These are phyloP conservation scores for Ophion ventricosus DNA, from an alignment of 2,888 invertebrate species.

Conservation along the genomic window DNA sequence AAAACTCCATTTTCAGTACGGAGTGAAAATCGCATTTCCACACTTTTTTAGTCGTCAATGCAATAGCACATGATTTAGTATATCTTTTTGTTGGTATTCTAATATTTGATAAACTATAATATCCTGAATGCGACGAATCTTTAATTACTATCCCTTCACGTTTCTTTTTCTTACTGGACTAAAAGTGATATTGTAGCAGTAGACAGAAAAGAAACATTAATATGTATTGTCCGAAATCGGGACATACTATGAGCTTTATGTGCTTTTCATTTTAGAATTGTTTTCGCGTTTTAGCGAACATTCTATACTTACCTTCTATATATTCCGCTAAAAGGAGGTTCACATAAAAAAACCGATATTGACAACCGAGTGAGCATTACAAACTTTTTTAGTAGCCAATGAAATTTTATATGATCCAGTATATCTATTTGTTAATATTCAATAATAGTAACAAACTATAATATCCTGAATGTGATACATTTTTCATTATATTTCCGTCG, in stretches of 20 bases:
- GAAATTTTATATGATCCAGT: neutral
- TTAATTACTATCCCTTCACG: too few relatives aligned
- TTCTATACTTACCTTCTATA: constrained; percentile 22
- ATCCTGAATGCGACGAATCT: too few relatives aligned
- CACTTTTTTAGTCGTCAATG: too few relatives aligned
- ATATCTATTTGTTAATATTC: neutral
- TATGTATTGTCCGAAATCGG: neutral
- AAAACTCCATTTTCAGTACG: too few relatives aligned
- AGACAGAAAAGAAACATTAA: too few relatives aligned
- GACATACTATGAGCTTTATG: constrained; percentile 1
- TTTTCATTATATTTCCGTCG: neutral
- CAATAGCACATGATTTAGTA: neutral
- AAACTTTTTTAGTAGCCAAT: neutral
- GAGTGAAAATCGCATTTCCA: too few relatives aligned
- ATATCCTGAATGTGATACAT: neutral
- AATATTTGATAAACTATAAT: too few relatives aligned
- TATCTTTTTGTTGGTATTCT: neutral
- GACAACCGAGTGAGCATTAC: neutral
- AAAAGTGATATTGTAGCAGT: too few relatives aligned
- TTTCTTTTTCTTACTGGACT: too few relatives aligned
- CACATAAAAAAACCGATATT: neutral
- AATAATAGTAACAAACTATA: neutral
- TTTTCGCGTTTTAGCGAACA: neutral
- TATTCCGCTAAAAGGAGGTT: constrained; percentile 6
- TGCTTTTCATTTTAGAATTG: neutral